These are phyloP conservation scores for Diarsia dahlii DNA, from an alignment of 2,888 invertebrate genomes.

Conservation along the genomic window DNA sequence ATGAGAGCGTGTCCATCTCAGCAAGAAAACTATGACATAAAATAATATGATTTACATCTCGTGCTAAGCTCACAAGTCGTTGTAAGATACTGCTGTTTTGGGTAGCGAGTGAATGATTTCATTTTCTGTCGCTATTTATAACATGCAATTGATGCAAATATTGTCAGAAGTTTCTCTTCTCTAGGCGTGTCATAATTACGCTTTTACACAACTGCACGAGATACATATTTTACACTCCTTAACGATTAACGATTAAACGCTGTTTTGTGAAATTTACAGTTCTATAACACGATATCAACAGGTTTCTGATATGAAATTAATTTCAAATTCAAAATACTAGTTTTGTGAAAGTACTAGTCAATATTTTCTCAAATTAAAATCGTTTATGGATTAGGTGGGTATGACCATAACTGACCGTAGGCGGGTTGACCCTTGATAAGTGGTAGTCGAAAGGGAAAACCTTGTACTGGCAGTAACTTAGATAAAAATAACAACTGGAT, in stretches of 20 bases:
- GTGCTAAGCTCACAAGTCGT: background rate
- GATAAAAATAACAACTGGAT: constrained; percentile 66
- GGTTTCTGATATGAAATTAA: constrained; percentile 46
- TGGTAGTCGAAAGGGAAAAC: constrained; percentile 73
- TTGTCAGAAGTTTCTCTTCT: constrained; percentile 41
- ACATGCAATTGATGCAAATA: constrained; percentile 29
- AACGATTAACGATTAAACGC: constrained; percentile 31
- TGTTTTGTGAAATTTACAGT: constrained; percentile 45
- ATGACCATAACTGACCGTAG: constrained; percentile 47
- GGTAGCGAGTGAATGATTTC: constrained; percentile 15
- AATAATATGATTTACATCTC: constrained; percentile 1
- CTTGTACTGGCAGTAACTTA: constrained; percentile 52
- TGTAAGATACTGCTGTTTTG: background rate
- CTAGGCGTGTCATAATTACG: constrained; percentile 36
- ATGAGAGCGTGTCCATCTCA: background rate
- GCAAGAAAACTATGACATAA: background rate
- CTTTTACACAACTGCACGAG: constrained; percentile 45
- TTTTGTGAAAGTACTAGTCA: constrained; percentile 56
- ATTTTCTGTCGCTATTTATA: constrained; percentile 6
- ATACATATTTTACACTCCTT: constrained; percentile 54
- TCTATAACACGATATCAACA: constrained; percentile 42
- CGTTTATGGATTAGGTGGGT: constrained; percentile 51
- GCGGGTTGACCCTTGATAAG: constrained; percentile 60
- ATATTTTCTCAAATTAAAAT: constrained; percentile 55
- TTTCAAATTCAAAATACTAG: constrained; percentile 51